Percentiles rank a stretch among this genome's conserved stretches.
phyloP scores from a whole-genome alignment of 92 coral and sea anemone species.

The Paragorgia papillata region DNA sequence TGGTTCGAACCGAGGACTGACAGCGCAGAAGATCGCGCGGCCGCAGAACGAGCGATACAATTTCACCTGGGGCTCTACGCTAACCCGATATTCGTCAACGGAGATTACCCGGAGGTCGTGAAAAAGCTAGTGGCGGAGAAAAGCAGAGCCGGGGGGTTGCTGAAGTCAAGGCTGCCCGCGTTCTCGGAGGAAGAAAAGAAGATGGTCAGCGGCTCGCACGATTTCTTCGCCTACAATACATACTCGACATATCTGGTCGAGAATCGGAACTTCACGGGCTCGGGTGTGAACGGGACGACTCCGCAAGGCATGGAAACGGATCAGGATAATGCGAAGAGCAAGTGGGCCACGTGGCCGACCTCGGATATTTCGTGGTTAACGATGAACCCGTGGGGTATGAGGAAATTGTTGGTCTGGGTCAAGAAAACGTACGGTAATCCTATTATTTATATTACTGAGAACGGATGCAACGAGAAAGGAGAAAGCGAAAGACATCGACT shows the following conservation, averaged over 20 bases:
- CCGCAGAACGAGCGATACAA: constrained; percentile 84
- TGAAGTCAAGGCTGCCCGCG: constrained; percentile 37
- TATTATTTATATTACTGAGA: constrained; percentile 65
- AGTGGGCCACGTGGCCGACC: background rate
- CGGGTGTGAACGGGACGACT: constrained; percentile 2
- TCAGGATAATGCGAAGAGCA: constrained; percentile 1
- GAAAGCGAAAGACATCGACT: constrained; percentile 46
- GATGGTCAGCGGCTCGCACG: constrained; percentile 31
- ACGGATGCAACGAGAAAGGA: constrained; percentile 71
- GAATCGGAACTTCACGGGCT: constrained; percentile 5
- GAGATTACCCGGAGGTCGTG: constrained; percentile 89
- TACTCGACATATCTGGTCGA: constrained; percentile 21
- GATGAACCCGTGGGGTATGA: constrained; percentile 67
- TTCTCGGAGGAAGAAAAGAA: constrained; percentile 44
- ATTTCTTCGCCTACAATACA: constrained; percentile 37
- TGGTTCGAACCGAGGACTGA: constrained; percentile 79
- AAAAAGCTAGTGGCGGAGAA: constrained; percentile 63
- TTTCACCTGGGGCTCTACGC: constrained; percentile 90
- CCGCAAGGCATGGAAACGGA: constrained; percentile 7
- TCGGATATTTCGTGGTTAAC: constrained; percentile 15
- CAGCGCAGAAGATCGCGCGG: constrained; percentile 63
- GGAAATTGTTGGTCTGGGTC: constrained; percentile 62
- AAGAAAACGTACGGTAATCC: constrained; percentile 66
- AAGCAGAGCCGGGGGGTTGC: constrained; percentile 56
- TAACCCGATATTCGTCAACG: constrained; percentile 80